Conservation (phyloP, 2,113 vertebrate species). For the Piprites chloris region DNA sequence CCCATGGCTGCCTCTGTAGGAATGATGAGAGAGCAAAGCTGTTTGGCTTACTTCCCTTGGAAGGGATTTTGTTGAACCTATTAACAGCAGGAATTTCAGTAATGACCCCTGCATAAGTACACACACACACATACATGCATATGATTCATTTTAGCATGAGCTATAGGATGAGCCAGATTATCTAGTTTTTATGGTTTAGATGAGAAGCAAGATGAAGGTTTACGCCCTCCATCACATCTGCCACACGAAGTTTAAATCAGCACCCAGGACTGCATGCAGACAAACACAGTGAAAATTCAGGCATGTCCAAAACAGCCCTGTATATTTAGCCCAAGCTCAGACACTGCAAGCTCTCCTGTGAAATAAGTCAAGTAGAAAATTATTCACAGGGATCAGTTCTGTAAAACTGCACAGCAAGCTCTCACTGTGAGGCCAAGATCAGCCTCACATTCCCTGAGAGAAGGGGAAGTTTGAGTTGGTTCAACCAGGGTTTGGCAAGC, state of each 20-base stretch:
- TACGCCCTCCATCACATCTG: not conserved
- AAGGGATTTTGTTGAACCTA: not conserved
- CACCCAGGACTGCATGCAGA: not conserved
- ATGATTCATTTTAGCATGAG: not conserved
- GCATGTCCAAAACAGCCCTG: not conserved
- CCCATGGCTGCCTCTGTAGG: not conserved
- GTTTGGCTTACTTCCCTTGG: slow-evolving; percentile 21
- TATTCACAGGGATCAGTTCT: not conserved
- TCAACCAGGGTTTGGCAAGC: not conserved
- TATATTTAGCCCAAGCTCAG: not conserved
- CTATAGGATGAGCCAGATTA: not conserved
- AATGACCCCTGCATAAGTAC: not conserved
- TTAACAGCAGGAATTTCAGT: not conserved
- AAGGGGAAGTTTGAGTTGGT: not conserved
- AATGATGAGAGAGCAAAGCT: not conserved
- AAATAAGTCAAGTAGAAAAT: not conserved
- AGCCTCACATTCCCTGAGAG: not conserved
- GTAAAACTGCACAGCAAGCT: not conserved
- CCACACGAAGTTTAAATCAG: not conserved
- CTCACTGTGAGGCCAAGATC: not conserved
- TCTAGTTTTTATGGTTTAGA: not conserved
- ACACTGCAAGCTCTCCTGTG: not conserved
- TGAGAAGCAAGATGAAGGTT: not conserved
- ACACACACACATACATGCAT: not conserved
- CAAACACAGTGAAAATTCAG: not conserved